These are phyloP conservation scores for Osmerus mordax DNA, from an alignment of 2,113 vertebrate species.

Conservation along the genomic window DNA sequence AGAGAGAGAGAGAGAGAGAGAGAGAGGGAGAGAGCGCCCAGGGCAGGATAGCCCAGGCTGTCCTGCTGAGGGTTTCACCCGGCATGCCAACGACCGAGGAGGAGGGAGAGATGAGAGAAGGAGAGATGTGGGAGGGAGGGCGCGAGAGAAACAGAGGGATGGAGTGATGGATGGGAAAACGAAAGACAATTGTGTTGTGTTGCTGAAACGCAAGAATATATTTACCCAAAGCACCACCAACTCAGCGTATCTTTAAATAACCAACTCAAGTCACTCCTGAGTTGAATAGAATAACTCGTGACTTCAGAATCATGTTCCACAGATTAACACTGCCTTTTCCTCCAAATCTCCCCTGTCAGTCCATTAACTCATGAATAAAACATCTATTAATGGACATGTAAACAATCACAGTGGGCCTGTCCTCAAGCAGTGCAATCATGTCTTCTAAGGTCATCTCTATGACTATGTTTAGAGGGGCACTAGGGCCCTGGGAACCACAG, in stretches of 20 bases:
- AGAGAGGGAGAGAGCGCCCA: constrained; percentile 15
- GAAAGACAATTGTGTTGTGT: too few relatives aligned
- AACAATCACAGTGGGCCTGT: background rate
- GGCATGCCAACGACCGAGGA: constrained; percentile 18
- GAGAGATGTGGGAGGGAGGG: background rate
- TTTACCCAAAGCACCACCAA: too few relatives aligned
- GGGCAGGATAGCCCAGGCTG: constrained; percentile 52
- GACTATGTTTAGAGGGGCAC: background rate
- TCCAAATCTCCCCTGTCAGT: too few relatives aligned
- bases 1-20: constrained; percentile 14
- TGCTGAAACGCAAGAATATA: too few relatives aligned
- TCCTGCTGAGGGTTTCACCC: constrained; percentile 23
- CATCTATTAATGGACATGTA: too few relatives aligned
- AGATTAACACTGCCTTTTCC: too few relatives aligned
- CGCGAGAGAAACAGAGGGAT: constrained; percentile 19
- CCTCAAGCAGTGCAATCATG: background rate
- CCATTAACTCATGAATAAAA: too few relatives aligned
- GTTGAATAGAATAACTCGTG: too few relatives aligned
- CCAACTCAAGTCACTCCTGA: too few relatives aligned
- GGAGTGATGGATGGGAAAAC: background rate
- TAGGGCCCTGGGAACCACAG: constrained; percentile 25
- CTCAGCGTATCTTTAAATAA: too few relatives aligned
- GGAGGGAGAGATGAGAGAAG: background rate
- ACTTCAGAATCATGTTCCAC: too few relatives aligned
- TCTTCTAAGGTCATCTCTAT: background rate